Evolutionary conservation across 1,140 invertebrate species (phyloP).

Genomic region (Drosophila elegans): DNA sequence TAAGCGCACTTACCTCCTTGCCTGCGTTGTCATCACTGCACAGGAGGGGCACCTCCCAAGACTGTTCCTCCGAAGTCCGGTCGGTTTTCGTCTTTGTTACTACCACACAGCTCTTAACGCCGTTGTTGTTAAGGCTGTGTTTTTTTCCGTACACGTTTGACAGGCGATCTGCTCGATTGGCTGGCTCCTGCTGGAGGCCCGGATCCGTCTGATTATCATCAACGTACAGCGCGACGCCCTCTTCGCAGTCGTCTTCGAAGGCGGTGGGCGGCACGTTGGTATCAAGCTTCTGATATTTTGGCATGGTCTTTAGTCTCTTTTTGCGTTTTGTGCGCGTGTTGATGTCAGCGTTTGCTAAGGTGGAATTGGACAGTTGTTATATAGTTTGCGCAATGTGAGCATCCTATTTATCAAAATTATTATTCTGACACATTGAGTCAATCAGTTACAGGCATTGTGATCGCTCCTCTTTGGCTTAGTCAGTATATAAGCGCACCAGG

Average conservation of each 20-base stretch:
- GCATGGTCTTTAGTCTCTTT: slow-evolving; percentile 41
- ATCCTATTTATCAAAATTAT: slow-evolving; percentile 69
- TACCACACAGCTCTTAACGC: slow-evolving; percentile 4
- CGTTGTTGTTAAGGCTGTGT: slow-evolving; percentile 26
- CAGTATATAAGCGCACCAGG: neutral
- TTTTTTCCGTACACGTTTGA: slow-evolving; percentile 46
- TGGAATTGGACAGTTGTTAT: neutral
- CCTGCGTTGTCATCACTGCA: slow-evolving; percentile 34
- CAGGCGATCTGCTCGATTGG: slow-evolving; percentile 20
- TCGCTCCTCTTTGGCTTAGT: neutral
- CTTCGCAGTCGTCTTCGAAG: slow-evolving; percentile 64
- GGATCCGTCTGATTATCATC: slow-evolving; percentile 47
- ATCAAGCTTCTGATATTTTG: slow-evolving; percentile 77
- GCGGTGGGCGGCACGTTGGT: slow-evolving; percentile 33
- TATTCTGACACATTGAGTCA: slow-evolving; percentile 30
- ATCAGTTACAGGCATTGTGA: slow-evolving; percentile 4
- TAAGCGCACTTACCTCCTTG: slow-evolving; percentile 42
- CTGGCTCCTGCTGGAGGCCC: slow-evolving; percentile 14
- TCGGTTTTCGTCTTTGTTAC: slow-evolving; percentile 2
- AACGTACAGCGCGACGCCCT: slow-evolving; percentile 57
- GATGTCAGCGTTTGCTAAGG: slow-evolving; percentile 10
- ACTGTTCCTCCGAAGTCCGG: slow-evolving; percentile 61
- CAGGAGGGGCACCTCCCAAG: slow-evolving; percentile 74
- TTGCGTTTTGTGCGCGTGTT: slow-evolving; percentile 24
- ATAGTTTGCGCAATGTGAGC: slow-evolving; percentile 33